phyloP scores from a whole-genome alignment of 2,797 vertebrate genomes.

The Lutjanus campechanus region DNA sequence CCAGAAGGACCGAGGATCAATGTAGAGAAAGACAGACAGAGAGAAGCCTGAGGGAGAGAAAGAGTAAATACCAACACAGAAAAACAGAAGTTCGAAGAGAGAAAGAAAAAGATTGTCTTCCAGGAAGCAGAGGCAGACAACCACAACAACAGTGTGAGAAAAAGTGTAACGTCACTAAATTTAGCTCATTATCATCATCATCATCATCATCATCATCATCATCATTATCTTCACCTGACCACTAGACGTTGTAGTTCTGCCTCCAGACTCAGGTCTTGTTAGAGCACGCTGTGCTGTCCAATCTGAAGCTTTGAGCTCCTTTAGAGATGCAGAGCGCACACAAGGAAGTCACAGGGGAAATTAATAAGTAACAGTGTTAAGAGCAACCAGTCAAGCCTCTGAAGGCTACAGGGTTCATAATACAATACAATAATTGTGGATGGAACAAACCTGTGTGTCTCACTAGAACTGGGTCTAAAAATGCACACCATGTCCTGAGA shows the following conservation, averaged over 20 bases:
- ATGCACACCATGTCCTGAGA: not conserved
- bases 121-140: constrained; percentile 9
- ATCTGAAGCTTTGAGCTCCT: not conserved
- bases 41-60: not conserved
- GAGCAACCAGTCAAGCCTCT: not conserved
- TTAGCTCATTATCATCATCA: constrained; percentile 16
- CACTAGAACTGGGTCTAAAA: not conserved
- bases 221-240: constrained; percentile 18
- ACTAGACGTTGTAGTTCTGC: constrained; percentile 28
- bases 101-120: not conserved
- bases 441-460: not conserved
- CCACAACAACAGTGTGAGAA: not conserved
- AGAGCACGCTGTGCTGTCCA: constrained; percentile 7
- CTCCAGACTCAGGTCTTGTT: not conserved
- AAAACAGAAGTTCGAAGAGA: not conserved
- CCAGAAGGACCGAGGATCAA: constrained; percentile 29
- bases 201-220: not conserved
- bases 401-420: not conserved
- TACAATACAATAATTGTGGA: not conserved
- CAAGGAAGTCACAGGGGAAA: constrained; percentile 3
- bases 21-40: not conserved
- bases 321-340: not conserved
- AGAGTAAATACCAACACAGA: not conserved
- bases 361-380: constrained; percentile 9
- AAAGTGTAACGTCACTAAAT: not conserved